Conservation (phyloP, 1,140 invertebrate genomes). For the Aphis gossypii region DNA sequence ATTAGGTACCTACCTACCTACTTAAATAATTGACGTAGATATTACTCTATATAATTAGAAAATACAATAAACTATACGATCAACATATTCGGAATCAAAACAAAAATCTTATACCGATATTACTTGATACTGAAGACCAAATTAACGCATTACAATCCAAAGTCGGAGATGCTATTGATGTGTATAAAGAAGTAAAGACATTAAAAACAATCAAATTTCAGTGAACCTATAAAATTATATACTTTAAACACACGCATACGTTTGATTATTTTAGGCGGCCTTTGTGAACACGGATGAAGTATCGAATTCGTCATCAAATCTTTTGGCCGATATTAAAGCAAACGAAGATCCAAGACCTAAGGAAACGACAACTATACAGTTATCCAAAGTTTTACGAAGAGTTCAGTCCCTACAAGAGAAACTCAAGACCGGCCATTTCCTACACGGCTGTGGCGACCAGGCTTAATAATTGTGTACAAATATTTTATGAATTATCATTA, state of each 20-base stretch:
- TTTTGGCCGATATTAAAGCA: background rate
- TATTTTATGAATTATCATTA: background rate
- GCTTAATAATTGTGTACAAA: background rate
- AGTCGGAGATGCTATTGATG: background rate
- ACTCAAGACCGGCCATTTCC: conserved; percentile 4
- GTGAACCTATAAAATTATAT: background rate
- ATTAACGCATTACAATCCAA: background rate
- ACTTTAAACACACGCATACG: background rate
- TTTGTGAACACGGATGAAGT: background rate
- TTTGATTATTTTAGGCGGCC: background rate
- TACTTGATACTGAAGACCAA: conserved; percentile 37
- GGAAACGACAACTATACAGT: background rate
- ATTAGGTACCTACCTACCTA: background rate
- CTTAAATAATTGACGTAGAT: background rate
- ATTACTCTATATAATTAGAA: background rate
- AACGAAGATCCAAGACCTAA: background rate
- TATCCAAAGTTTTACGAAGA: background rate
- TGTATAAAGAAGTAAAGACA: conserved; percentile 39
- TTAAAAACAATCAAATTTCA: background rate
- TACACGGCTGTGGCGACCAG: background rate
- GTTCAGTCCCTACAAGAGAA: conserved; percentile 15
- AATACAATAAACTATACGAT: conserved; percentile 12
- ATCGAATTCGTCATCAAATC: background rate
- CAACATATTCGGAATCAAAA: background rate
- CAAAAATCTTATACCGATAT: background rate